phyloP scores from a whole-genome alignment of 2,797 vertebrate genomes.

The Valencia hispanica region DNA sequence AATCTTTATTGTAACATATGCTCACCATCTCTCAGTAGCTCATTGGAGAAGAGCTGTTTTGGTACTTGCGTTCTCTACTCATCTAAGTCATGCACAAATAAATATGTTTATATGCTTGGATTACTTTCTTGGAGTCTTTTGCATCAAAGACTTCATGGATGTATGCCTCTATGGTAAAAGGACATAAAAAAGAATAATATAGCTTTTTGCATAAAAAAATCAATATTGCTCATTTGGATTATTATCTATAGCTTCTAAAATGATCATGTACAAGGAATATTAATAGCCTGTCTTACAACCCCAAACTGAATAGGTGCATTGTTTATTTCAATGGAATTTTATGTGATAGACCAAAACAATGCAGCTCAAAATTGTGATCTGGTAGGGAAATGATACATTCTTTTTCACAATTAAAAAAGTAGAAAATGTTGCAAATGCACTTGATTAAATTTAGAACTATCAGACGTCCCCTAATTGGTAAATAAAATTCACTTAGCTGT shows the following conservation, averaged over 20 bases:
- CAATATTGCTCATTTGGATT: conserved; percentile 26
- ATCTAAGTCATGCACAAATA: conserved; percentile 32
- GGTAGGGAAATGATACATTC: not conserved
- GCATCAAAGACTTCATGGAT: not conserved
- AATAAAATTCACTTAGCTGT: no score
- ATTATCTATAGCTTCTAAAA: conserved; percentile 22
- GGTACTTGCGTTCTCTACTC: conserved; percentile 37
- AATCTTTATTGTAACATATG: conserved; percentile 76
- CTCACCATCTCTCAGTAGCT: conserved; percentile 51
- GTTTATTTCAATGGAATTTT: not conserved
- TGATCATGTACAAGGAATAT: not conserved
- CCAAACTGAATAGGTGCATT: not conserved
- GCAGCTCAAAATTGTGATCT: not conserved
- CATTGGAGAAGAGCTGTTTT: conserved; percentile 39
- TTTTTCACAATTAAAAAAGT: no score
- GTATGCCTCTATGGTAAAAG: not conserved
- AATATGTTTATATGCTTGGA: not conserved
- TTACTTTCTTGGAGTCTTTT: not conserved
- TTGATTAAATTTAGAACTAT: no score
- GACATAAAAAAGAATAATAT: not conserved
- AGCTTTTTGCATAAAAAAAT: conserved; percentile 51
- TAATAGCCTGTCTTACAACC: not conserved
- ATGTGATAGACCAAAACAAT: not conserved
- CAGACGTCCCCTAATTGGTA: no score
- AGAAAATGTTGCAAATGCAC: no score